phyloP scores from a whole-genome alignment of 2,113 vertebrate genomes.

The Tragelaphus scriptus region DNA sequence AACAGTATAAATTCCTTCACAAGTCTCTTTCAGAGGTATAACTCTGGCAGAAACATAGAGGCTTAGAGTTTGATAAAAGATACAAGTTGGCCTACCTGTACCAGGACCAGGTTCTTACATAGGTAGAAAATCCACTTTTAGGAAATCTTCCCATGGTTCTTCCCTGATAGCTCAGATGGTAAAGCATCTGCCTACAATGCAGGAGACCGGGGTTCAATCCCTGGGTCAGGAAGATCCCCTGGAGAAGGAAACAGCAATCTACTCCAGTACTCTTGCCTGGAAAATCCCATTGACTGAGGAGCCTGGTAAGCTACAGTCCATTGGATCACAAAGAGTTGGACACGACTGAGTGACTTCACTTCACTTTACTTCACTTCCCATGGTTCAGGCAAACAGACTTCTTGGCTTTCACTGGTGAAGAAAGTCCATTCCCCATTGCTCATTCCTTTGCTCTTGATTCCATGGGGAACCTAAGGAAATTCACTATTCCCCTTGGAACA shows the following conservation, averaged over 20 bases:
- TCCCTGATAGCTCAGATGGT: too few relatives aligned
- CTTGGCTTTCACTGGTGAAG: neutral
- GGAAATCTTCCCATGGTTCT: neutral
- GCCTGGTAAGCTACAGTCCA: too few relatives aligned
- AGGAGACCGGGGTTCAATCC: too few relatives aligned
- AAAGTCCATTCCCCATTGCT: neutral
- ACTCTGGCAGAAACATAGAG: neutral
- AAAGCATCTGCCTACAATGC: too few relatives aligned
- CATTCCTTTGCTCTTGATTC: neutral
- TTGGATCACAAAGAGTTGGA: too few relatives aligned
- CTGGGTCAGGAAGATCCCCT: too few relatives aligned
- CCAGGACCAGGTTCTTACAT: neutral
- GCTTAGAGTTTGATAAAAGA: neutral
- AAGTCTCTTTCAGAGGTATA: neutral
- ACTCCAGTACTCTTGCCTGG: too few relatives aligned
- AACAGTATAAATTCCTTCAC: neutral
- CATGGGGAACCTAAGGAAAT: neutral
- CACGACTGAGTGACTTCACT: too few relatives aligned
- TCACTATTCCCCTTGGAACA: neutral
- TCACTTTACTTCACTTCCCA: too few relatives aligned
- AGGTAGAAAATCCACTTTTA: neutral
- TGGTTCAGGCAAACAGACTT: neutral
- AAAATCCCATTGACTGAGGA: too few relatives aligned
- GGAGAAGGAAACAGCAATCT: too few relatives aligned
- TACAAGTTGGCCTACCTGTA: neutral